Conservation (phyloP, 2,797 vertebrate species). For the Phoebastria nigripes region DNA sequence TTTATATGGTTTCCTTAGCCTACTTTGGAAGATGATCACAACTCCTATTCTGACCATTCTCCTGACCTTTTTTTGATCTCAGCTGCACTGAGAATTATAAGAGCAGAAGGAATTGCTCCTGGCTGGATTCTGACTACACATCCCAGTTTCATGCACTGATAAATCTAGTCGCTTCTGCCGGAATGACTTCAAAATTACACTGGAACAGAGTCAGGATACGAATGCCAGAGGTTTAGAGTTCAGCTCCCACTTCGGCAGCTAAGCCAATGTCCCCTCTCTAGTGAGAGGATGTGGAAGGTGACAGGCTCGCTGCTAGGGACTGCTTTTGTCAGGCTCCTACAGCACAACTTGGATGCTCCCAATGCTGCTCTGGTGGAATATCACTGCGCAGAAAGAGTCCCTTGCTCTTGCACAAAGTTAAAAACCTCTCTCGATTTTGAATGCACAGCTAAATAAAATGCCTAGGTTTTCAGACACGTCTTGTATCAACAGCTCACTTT, state of each 20-base stretch:
- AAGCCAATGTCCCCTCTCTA: not conserved
- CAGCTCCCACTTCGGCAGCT: not conserved
- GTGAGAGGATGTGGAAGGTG: not conserved
- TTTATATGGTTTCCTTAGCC: not conserved
- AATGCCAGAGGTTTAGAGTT: not conserved
- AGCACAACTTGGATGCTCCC: not conserved
- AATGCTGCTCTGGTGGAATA: not conserved
- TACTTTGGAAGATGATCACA: not conserved
- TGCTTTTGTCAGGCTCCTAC: not conserved
- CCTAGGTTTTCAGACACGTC: not conserved
- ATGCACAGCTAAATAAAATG: not conserved
- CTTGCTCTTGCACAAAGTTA: not conserved
- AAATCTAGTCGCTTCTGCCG: not conserved
- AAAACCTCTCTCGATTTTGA: not conserved
- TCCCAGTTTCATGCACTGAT: not conserved
- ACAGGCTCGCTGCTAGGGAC: not conserved
- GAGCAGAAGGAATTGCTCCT: not conserved
- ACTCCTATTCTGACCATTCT: not conserved
- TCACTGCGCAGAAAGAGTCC: not conserved
- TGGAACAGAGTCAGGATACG: not conserved
- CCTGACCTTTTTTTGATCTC: not conserved
- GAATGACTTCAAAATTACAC: not conserved
- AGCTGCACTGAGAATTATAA: not conserved
- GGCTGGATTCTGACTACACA: not conserved
- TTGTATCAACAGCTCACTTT: not conserved